These are phyloP conservation scores for Andrena flavipes DNA, from an alignment of 2,888 invertebrate genomes.

Conservation along the genomic window DNA sequence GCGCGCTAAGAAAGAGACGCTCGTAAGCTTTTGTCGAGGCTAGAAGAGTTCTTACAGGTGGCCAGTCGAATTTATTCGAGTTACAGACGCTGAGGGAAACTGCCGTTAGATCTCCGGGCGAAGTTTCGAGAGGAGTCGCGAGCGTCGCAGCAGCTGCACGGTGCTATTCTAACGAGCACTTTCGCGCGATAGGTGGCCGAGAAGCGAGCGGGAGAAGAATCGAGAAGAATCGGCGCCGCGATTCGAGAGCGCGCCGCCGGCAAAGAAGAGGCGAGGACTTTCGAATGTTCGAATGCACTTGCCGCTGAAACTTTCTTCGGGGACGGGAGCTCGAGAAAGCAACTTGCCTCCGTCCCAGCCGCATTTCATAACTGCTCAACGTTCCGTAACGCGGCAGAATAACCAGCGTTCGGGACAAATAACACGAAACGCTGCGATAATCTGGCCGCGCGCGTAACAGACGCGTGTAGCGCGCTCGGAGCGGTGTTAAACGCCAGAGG, in stretches of 20 bases:
- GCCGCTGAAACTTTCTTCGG: constrained; percentile 83
- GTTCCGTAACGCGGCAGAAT: constrained; percentile 79
- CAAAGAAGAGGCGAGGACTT: constrained; percentile 71
- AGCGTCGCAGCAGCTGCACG: neutral
- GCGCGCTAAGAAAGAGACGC: too few relatives aligned
- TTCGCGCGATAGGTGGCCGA: constrained; percentile 1
- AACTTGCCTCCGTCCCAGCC: constrained; percentile 78
- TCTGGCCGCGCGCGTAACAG: neutral
- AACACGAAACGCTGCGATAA: constrained; percentile 43
- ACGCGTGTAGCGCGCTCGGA: constrained; percentile 20
- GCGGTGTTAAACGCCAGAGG: neutral
- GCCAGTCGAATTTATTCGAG: too few relatives aligned
- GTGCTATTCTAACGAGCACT: neutral
- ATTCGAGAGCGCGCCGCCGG: constrained; percentile 28
- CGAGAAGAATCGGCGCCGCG: constrained; percentile 72
- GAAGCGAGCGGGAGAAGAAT: constrained; percentile 46
- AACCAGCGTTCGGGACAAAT: constrained; percentile 44
- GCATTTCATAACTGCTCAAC: constrained; percentile 84
- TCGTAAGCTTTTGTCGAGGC: too few relatives aligned
- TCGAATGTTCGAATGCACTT: constrained; percentile 83
- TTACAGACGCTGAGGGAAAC: too few relatives aligned
- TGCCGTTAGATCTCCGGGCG: too few relatives aligned
- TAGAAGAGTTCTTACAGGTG: too few relatives aligned
- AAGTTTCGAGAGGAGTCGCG: too few relatives aligned
- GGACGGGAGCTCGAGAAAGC: constrained; percentile 80